These are phyloP conservation scores for Parus major DNA, from an alignment of 2,113 vertebrate species.

Conservation along the genomic window DNA sequence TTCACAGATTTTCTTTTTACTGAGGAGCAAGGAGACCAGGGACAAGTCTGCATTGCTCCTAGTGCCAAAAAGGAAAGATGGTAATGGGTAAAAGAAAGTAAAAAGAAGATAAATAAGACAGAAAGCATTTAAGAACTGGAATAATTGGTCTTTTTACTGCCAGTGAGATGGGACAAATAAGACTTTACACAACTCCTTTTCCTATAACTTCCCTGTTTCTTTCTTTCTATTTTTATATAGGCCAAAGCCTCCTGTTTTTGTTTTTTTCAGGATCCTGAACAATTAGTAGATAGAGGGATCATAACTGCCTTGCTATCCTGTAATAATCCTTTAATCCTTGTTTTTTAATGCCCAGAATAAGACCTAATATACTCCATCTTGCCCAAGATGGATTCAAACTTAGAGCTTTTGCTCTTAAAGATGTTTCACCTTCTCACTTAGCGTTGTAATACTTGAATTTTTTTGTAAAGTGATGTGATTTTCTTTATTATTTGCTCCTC, in stretches of 20 bases:
- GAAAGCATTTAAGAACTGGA: neutral
- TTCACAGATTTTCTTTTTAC: neutral
- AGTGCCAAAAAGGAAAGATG: neutral
- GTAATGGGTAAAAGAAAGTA: neutral
- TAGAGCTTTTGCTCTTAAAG: neutral
- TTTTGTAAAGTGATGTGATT: neutral
- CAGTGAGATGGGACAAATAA: neutral
- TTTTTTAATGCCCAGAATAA: neutral
- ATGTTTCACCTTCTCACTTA: neutral
- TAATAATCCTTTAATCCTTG: neutral
- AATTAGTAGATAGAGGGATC: neutral
- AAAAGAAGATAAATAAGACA: neutral
- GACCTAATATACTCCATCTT: neutral
- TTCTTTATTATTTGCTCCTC: conserved; percentile 33
- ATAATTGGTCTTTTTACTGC: neutral
- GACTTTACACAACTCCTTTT: neutral
- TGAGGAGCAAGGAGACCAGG: neutral
- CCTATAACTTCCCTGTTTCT: neutral
- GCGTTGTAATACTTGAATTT: neutral
- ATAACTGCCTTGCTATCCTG: neutral
- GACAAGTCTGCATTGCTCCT: neutral
- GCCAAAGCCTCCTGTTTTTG: neutral
- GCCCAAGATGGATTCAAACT: neutral
- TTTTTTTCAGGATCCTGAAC: neutral
- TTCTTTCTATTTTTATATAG: neutral